Evolutionary conservation across 2,888 invertebrate genomes (phyloP), one percentile per base, ranked within the genome.

Genomic region (Xestia ashworthii): DNA sequence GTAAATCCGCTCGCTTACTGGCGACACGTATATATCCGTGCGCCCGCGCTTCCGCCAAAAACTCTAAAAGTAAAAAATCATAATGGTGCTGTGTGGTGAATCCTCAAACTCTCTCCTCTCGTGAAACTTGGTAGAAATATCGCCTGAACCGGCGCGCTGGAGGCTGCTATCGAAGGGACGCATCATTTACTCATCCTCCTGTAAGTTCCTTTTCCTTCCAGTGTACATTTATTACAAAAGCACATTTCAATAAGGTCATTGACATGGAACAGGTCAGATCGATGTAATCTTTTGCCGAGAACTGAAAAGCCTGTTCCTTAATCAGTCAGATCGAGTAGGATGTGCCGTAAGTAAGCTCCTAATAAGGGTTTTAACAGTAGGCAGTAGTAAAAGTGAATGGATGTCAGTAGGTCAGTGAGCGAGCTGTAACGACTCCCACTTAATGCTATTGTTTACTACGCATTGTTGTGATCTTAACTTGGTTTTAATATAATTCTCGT

Each of bases 391-490:
- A 32, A n/a, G 32, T 16, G 46, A 46, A 70, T 41, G 46, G 38
- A 55, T 48, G 71, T 58, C 38, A 58, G 48, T 32, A n/a, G 55
- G 46, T 72, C 58, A 48, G 72, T 19, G 53, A 19, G 44, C 3
- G 9, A 55, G 46, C 22, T 5, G 16, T 46, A 16, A 16, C n/a
- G 25, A 55, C n/a, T 78, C 75, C 25, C 32, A 44, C 19, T 44
- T 32, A 11, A 50, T 62, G 60, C 44, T 67, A 32, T 50, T 50
- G 41, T 50, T 50, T 44, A 60, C 12, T 25, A 44, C 19, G 25
- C n/a, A 50, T 78, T 41, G 16, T 41, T 78, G 38, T 41, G 48
- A 41, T 48, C 48, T n/a, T 66, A 65, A 32, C 48, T 68, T 32
- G 67, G 9, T 75, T 50, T 78, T 67, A 16, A 41, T 60, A n/a